A percentile compares a stretch with the other conserved stretches of the same genome.
These are phyloP conservation scores for Botrylloides violaceus DNA, from an alignment of 23 tunicate species.

Conservation along the genomic window DNA sequence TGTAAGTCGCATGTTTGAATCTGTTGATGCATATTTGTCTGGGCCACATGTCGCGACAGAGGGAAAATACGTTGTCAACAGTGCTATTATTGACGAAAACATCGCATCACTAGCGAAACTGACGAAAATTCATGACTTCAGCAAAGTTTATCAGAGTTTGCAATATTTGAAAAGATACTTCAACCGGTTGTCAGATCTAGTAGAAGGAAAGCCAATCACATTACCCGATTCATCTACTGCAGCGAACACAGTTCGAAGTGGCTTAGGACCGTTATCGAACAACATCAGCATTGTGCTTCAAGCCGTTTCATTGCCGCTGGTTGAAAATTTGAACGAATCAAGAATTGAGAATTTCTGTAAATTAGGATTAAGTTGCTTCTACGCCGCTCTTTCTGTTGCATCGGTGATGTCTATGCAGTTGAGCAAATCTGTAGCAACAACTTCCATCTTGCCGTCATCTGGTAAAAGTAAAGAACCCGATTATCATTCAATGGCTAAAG, in stretches of 20 bases:
- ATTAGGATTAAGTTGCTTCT: conserved; percentile 42
- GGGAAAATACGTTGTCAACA: conserved; percentile 4
- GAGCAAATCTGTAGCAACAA: background rate
- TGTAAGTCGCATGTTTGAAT: background rate
- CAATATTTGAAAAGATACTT: conserved; percentile 51
- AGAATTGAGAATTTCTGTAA: conserved; percentile 30
- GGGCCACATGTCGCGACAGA: background rate
- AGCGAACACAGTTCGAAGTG: conserved; percentile 34
- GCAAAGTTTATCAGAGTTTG: conserved; percentile 25
- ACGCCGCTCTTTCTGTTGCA: conserved; percentile 45
- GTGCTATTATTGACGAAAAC: conserved; percentile 1
- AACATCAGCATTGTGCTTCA: conserved; percentile 39
- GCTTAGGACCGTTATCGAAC: conserved; percentile 32
- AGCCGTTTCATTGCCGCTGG: conserved; percentile 32
- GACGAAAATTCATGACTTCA: conserved; percentile 8
- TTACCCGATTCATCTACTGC: conserved; percentile 21
- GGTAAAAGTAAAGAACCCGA: conserved; percentile 13
- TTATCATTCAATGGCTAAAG: conserved; percentile 2
- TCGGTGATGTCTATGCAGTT: conserved; percentile 34
- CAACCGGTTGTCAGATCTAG: conserved; percentile 22
- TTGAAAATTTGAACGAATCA: conserved; percentile 30
- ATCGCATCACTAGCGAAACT: conserved; percentile 17
- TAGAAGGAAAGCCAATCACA: conserved; percentile 13
- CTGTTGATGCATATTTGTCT: conserved; percentile 5
- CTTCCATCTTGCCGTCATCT: background rate